Evolutionary conservation across 2,113 vertebrate species (phyloP).

Genomic region (Trematocara nigrifrons): DNA sequence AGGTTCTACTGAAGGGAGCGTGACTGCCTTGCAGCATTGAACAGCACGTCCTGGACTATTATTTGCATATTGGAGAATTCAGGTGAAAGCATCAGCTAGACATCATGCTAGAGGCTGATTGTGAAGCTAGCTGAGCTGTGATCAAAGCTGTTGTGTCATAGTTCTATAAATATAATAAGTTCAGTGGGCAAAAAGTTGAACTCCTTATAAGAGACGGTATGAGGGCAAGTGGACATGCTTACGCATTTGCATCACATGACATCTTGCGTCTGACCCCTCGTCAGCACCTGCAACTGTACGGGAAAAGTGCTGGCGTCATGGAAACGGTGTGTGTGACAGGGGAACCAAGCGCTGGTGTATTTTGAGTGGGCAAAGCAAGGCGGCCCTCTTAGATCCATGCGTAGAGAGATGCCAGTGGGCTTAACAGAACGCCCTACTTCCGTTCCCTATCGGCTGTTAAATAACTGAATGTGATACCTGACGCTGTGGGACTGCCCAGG

Average conservation of each 20-base stretch:
- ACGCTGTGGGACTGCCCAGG: constrained; percentile 46
- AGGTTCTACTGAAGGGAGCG: constrained; percentile 34
- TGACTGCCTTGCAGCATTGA: constrained; percentile 9
- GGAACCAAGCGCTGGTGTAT: constrained; percentile 39
- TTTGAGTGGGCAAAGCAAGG: constrained; percentile 49
- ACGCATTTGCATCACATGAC: constrained; percentile 31
- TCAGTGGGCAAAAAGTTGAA: not conserved
- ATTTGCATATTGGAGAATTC: not conserved
- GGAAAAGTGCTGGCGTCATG: constrained; percentile 54
- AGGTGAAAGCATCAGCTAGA: not conserved
- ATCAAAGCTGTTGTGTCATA: constrained; percentile 17
- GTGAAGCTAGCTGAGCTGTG: not conserved
- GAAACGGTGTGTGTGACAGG: constrained; percentile 54
- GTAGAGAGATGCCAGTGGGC: constrained; percentile 46
- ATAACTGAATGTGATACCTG: constrained; percentile 54
- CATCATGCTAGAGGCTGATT: not conserved
- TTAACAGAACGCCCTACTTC: constrained; percentile 64
- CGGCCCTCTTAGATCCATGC: constrained; percentile 52
- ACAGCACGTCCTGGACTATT: constrained; percentile 4
- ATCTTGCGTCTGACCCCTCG: constrained; percentile 4
- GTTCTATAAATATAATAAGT: constrained; percentile 22
- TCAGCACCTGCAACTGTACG: constrained; percentile 37
- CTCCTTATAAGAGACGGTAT: constrained; percentile 63
- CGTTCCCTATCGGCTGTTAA: constrained; percentile 48
- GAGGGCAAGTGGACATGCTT: constrained; percentile 19